Evolutionary conservation across 2,888 invertebrate genomes (phyloP), one percentile per base, ranked within the genome.

Genomic region (Morpho deidamia): DNA sequence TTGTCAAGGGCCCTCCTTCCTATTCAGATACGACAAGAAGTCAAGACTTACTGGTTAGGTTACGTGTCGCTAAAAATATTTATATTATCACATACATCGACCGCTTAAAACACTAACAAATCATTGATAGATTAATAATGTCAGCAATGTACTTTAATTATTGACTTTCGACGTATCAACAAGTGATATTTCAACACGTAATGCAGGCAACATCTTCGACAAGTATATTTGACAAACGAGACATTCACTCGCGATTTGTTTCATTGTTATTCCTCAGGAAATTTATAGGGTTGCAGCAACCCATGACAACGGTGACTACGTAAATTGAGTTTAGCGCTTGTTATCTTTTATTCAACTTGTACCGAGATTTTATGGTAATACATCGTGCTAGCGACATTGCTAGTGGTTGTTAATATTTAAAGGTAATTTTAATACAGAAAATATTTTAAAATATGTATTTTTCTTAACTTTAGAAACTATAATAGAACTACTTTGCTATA

Each of bases 11-110:
- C 66, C 58, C 78, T 80, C 64, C 54, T 66, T 68, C 58, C 63
- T 68, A 63, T 71, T 72, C 69, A 67, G 71, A 72, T 69, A 68
- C 68, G 68, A 70, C 71, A 70, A 72, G 74, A 74, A 67, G 70
- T 62, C 64, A 53, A 23, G 56, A 54, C 52, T 55, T 49, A 50
- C 56, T 50, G 49, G 58, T 55, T 49, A 61, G 43, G 40, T 45
- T 40, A 45, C 34, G 32, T 11, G 1, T 44, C 64, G 67, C 66
- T 69, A 11, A 4, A 14, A 42, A 35, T 35, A 42, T 23, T 42
- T 7, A 44, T 9, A 38, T 8, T 37, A 39, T 1, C 7, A 5
- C 7, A 52, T 55, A 51, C 60, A 58, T 55, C 57, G 51, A 55
- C 39, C 8, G 10, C 38, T 51, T n/a, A 0, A 0, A 35, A 33